phyloP scores from a whole-genome alignment of 2,888 invertebrate species.

The Parochlus steinenii region DNA sequence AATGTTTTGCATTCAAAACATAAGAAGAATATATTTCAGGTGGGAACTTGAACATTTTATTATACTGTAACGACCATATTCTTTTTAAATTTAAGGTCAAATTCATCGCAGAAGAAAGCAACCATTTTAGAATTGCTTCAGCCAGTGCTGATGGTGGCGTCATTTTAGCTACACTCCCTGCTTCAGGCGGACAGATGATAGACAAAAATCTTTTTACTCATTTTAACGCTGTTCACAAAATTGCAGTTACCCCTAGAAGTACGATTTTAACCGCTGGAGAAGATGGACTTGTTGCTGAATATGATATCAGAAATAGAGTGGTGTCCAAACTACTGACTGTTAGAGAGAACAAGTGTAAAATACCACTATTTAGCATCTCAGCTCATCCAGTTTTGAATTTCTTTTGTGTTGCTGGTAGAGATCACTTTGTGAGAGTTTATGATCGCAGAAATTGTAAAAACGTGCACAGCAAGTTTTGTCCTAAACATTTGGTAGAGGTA shows the following conservation, averaged over 20 bases:
- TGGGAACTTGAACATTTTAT: slow-evolving; percentile 41
- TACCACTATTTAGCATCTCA: slow-evolving; percentile 77
- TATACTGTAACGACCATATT: slow-evolving; percentile 65
- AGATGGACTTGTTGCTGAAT: slow-evolving; percentile 64
- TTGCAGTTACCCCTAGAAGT: slow-evolving; percentile 58
- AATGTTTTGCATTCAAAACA: slow-evolving; percentile 2
- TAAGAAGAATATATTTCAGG: slow-evolving; percentile 10
- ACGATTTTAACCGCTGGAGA: slow-evolving; percentile 73
- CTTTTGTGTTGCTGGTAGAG: slow-evolving; percentile 71
- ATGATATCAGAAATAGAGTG: slow-evolving; percentile 61
- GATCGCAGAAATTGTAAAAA: slow-evolving; percentile 43
- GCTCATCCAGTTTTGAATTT: slow-evolving; percentile 66
- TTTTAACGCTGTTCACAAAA: slow-evolving; percentile 66
- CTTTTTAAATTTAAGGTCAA: slow-evolving; percentile 84
- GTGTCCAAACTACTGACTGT: slow-evolving; percentile 38
- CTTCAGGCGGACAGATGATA: slow-evolving; percentile 7
- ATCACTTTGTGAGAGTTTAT: slow-evolving; percentile 59
- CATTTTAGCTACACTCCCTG: slow-evolving; percentile 1
- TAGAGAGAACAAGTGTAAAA: slow-evolving; percentile 36
- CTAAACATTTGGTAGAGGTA: slow-evolving; percentile 25
- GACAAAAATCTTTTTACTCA: slow-evolving; percentile 32
- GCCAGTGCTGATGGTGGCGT: slow-evolving; percentile 80
- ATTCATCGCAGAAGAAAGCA: slow-evolving; percentile 57
- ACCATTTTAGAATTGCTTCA: slow-evolving; percentile 70
- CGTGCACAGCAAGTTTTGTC: slow-evolving; percentile 45